Percentiles rank a stretch among this genome's conserved stretches.
Evolutionary conservation across 2,888 invertebrate genomes (phyloP).

Genomic region (Archaeoteleia sp.): DNA sequence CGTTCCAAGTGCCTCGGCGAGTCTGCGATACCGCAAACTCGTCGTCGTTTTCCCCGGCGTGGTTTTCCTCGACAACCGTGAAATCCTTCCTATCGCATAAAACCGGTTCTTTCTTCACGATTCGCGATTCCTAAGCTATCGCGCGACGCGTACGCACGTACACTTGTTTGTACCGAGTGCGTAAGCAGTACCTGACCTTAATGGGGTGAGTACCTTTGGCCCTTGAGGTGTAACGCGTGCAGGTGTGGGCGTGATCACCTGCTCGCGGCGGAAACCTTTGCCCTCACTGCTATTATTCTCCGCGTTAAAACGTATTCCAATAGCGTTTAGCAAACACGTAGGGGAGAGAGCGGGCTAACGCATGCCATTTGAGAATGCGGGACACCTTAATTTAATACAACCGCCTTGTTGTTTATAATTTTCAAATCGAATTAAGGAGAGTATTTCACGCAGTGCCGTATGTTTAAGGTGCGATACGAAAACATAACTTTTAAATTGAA

Average conservation of each 20-base stretch:
- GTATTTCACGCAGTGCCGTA: no score
- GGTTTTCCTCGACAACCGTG: slow-evolving; percentile 37
- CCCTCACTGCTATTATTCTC: slow-evolving; percentile 52
- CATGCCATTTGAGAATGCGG: background rate
- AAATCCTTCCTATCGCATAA: slow-evolving; percentile 52
- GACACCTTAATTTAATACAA: no score
- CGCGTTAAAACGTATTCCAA: slow-evolving; percentile 28
- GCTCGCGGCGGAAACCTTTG: slow-evolving; percentile 57
- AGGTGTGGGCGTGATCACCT: slow-evolving; percentile 71
- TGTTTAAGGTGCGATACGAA: no score
- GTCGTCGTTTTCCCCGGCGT: no score
- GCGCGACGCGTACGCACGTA: background rate
- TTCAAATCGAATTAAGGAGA: no score
- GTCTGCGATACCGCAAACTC: background rate
- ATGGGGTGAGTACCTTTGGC: background rate
- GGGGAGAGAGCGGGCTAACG: background rate
- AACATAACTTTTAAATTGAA: no score
- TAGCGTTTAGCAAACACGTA: background rate
- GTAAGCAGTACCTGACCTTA: background rate
- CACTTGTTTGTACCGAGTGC: background rate
- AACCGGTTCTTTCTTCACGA: slow-evolving; percentile 47
- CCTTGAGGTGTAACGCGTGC: slow-evolving; percentile 47
- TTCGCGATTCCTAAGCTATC: no score
- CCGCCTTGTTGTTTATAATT: no score
- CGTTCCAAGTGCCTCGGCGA: background rate